phyloP scores from a whole-genome alignment of 1,140 invertebrate genomes.

The Ceratina australensis region DNA sequence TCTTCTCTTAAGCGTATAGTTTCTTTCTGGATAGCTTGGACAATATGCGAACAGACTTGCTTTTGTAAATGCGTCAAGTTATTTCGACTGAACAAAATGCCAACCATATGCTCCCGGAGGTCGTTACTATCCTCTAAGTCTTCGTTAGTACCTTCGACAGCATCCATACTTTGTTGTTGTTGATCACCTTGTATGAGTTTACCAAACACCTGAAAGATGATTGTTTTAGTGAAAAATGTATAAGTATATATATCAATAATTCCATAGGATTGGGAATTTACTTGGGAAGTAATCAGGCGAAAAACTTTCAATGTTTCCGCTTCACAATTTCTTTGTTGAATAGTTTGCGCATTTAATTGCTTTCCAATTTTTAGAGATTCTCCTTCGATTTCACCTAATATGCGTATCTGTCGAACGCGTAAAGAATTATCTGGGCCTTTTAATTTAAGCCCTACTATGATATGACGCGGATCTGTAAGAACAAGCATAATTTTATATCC shows the following conservation, averaged over 20 bases:
- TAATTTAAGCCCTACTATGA: constrained; percentile 88
- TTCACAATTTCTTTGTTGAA: constrained; percentile 93
- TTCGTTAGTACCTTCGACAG: constrained; percentile 77
- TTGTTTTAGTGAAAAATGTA: neutral
- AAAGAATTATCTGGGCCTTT: constrained; percentile 95
- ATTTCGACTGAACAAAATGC: constrained; percentile 96
- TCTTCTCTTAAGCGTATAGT: constrained; percentile 91
- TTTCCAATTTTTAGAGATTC: constrained; percentile 80
- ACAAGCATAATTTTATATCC: neutral
- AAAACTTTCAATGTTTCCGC: constrained; percentile 96
- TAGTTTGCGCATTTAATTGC: constrained; percentile 80
- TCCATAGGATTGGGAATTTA: constrained; percentile 69
- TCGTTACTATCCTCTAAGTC: constrained; percentile 86
- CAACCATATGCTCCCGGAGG: constrained; percentile 95
- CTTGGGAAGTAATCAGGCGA: constrained; percentile 94
- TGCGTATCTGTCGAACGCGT: constrained; percentile 90
- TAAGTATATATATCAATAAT: neutral
- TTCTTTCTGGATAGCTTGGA: constrained; percentile 95
- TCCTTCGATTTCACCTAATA: constrained; percentile 82
- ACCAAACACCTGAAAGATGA: constrained; percentile 89
- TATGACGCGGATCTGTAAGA: constrained; percentile 78
- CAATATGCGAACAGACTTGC: constrained; percentile 93
- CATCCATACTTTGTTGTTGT: constrained; percentile 69
- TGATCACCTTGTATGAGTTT: constrained; percentile 87
- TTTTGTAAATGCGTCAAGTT: constrained; percentile 97